Evolutionary conservation across 2,113 vertebrate genomes (phyloP), one percentile per base, ranked within the genome.

Genomic region (Elanoides forficatus): DNA sequence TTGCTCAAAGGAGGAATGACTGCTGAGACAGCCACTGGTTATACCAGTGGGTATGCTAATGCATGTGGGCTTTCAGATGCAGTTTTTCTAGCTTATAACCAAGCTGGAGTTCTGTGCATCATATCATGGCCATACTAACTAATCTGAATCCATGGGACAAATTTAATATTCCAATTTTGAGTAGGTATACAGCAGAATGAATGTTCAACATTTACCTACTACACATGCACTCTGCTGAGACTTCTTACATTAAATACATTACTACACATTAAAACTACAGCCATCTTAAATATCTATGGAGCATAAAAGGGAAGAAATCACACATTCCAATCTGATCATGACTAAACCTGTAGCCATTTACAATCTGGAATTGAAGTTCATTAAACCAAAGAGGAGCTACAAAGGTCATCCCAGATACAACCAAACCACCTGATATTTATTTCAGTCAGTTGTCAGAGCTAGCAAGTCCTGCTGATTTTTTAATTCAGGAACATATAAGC

Each of bases 41-140:
- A 27, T 21, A 22, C 40, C 40, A 52, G 32, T 7, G 22, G 30
- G 7, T 30, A 5, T 15, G 55, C 9, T 26, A 66, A 48, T 2
- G 8, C 0, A 22, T 1, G 15, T 4, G 60, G 59, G 55, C 25
- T 52, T 82, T 47, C 1, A 1, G 58, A 45, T 27, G 47, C 23
- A 78, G 40, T n/a, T 94, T 78, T 53, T 30, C 27, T 5, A 62
- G 34, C 5, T 73, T 4, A 11, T 7, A 27, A 56, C 56, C 1
- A 19, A 53, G 32, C 3, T 58, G 56, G 40, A 84, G 59, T 22
- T 15, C 12, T 27, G 42, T 43, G 36, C 34, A 14, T 78, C 14
- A 0, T 3, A 22, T 10, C 59, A 40, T 3, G 16, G 59, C 14
- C 0, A 0, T 4, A 5, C 14, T 7, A 55, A 71, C 32, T 25